Percentiles rank a stretch among this genome's conserved stretches.
Evolutionary conservation across 2,113 vertebrate genomes (phyloP).

Genomic region (Seriola dumerili): DNA sequence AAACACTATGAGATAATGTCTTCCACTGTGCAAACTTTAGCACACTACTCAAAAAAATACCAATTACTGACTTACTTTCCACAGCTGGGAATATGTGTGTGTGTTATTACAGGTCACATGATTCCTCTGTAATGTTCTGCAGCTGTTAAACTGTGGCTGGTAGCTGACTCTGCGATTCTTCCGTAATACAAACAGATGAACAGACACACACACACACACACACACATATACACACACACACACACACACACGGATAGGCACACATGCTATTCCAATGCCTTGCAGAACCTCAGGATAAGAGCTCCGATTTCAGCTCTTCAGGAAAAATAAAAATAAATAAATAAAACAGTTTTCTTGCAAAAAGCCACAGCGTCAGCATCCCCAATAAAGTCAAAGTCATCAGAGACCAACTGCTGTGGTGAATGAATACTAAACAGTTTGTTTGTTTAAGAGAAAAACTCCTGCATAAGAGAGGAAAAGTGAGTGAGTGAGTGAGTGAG

Average conservation of each 20-base stretch:
- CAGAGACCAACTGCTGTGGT: slow-evolving; percentile 27
- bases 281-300: slow-evolving; percentile 53
- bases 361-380: slow-evolving; percentile 66
- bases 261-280: slow-evolving; percentile 35
- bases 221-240: slow-evolving; percentile 1
- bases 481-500: slow-evolving; percentile 16
- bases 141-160: slow-evolving; percentile 75
- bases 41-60: slow-evolving; percentile 43
- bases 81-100: slow-evolving; percentile 58
- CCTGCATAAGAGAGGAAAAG: background rate
- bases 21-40: slow-evolving; percentile 50
- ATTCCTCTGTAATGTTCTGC: slow-evolving; percentile 76
- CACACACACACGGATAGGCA: background rate
- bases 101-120: slow-evolving; percentile 74
- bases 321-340: slow-evolving; percentile 34
- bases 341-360: slow-evolving; percentile 38
- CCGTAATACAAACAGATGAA: slow-evolving; percentile 44
- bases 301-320: slow-evolving; percentile 71
- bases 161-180: slow-evolving; percentile 74
- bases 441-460: slow-evolving; percentile 12
- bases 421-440: slow-evolving; percentile 23
- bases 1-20: slow-evolving; percentile 34
- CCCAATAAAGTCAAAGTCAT: slow-evolving; percentile 51
- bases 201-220: background rate
- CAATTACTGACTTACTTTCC: slow-evolving; percentile 67